These are phyloP conservation scores for Cheirogaleus major DNA, from an alignment of 2,797 vertebrate genomes.

Conservation along the genomic window DNA sequence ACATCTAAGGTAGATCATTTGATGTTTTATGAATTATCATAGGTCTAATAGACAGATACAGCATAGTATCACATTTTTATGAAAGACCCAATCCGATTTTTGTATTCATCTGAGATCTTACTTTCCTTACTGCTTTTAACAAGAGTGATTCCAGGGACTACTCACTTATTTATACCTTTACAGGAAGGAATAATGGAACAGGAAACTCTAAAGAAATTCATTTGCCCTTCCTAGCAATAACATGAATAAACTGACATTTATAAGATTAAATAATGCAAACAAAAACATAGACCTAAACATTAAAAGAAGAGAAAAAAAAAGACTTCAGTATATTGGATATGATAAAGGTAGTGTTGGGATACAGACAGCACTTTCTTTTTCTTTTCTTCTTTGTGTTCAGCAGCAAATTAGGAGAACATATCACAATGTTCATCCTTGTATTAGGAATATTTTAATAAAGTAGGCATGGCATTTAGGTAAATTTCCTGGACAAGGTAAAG, in stretches of 20 bases:
- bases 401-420: not conserved
- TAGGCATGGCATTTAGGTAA: not conserved
- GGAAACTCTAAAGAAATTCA: conserved; percentile 66
- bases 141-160: conserved; percentile 63
- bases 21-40: conserved; percentile 66
- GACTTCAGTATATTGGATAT: not conserved
- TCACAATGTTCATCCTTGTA: not conserved
- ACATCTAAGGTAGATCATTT: conserved; percentile 52
- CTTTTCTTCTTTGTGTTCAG: not conserved
- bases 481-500: not conserved
- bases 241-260: conserved; percentile 7
- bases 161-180: conserved; percentile 76
- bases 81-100: not conserved
- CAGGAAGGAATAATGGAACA: conserved; percentile 64
- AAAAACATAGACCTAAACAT: not conserved
- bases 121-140: conserved; percentile 58
- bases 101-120: conserved; percentile 66
- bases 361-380: not conserved
- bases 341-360: not conserved
- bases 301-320: not conserved
- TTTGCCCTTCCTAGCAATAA: conserved; percentile 60
- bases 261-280: conserved; percentile 23
- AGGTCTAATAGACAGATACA: conserved; percentile 43
- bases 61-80: conserved; percentile 61
- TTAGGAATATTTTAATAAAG: conserved; percentile 8